A percentile compares a stretch with the other conserved stretches of the same genome.
These are phyloP conservation scores for Cynopterus brachyotis DNA, from an alignment of 2,113 vertebrate species.

Conservation along the genomic window DNA sequence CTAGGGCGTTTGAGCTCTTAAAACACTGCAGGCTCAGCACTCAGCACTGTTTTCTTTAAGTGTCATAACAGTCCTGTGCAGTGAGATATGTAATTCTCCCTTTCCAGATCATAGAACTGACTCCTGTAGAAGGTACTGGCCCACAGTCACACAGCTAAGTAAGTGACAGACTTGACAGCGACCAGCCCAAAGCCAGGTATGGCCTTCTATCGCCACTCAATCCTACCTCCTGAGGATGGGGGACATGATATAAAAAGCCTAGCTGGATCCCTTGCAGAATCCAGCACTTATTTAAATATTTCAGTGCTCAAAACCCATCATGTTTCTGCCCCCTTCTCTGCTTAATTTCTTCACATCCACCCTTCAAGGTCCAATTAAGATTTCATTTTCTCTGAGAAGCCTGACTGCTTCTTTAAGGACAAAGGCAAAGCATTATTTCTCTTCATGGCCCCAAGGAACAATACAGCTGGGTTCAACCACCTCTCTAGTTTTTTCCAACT, in stretches of 20 bases:
- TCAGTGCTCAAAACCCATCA: background rate
- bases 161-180: background rate
- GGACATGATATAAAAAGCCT: background rate
- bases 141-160: background rate
- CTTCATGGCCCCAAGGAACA: rapidly evolving
- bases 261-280: background rate
- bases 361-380: background rate
- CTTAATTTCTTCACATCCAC: background rate
- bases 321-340: background rate
- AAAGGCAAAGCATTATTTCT: background rate
- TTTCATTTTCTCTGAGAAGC: background rate
- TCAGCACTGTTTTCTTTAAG: background rate
- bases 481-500: background rate
- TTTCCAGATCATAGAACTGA: background rate
- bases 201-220: background rate
- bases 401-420: background rate
- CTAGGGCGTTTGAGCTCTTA: background rate
- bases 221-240: background rate
- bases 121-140: too few relatives aligned
- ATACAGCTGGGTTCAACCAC: too few relatives aligned
- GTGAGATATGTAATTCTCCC: background rate
- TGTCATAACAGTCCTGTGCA: background rate
- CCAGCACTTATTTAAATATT: background rate
- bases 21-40: background rate
- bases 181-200: background rate